These are phyloP conservation scores for Myotis yumanensis DNA, from an alignment of 2,113 vertebrate species.

Conservation along the genomic window DNA sequence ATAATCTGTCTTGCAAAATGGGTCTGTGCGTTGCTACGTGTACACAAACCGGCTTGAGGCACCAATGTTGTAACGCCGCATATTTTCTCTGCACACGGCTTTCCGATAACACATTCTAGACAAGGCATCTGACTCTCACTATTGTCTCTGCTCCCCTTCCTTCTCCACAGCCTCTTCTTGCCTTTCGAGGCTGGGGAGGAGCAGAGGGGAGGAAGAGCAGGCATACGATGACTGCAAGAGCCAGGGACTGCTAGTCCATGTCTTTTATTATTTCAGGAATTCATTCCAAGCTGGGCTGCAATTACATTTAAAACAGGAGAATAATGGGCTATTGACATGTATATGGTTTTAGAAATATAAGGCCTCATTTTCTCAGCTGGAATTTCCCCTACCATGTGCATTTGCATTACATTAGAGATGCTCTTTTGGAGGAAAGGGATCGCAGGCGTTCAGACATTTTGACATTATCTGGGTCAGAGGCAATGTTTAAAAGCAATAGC, in stretches of 20 bases:
- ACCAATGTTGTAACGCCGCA: slow-evolving; percentile 56
- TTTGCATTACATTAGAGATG: slow-evolving; percentile 89
- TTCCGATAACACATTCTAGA: slow-evolving; percentile 66
- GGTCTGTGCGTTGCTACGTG: slow-evolving; percentile 55
- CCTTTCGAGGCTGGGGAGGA: not conserved
- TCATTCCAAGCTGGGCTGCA: slow-evolving; percentile 84
- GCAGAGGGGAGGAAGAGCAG: slow-evolving; percentile 42
- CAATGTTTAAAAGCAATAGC: slow-evolving; percentile 84
- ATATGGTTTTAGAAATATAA: slow-evolving; percentile 89
- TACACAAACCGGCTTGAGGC: slow-evolving; percentile 71
- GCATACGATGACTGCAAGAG: slow-evolving; percentile 80
- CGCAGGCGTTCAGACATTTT: slow-evolving; percentile 83
- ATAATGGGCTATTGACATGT: slow-evolving; percentile 89
- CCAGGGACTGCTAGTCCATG: slow-evolving; percentile 78
- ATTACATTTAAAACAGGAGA: slow-evolving; percentile 87
- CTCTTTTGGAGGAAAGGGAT: slow-evolving; percentile 82
- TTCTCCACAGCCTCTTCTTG: slow-evolving; percentile 53
- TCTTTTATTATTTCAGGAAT: slow-evolving; percentile 88
- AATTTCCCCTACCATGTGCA: slow-evolving; percentile 86
- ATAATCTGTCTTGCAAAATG: slow-evolving; percentile 83
- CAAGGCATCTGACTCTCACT: slow-evolving; percentile 71
- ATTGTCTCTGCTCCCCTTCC: slow-evolving; percentile 60
- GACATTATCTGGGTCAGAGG: slow-evolving; percentile 87
- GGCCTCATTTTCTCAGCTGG: slow-evolving; percentile 88
- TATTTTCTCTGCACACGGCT: slow-evolving; percentile 67